These are phyloP conservation scores for Cordilura impudica DNA, from an alignment of 2,888 invertebrate species.

Conservation along the genomic window DNA sequence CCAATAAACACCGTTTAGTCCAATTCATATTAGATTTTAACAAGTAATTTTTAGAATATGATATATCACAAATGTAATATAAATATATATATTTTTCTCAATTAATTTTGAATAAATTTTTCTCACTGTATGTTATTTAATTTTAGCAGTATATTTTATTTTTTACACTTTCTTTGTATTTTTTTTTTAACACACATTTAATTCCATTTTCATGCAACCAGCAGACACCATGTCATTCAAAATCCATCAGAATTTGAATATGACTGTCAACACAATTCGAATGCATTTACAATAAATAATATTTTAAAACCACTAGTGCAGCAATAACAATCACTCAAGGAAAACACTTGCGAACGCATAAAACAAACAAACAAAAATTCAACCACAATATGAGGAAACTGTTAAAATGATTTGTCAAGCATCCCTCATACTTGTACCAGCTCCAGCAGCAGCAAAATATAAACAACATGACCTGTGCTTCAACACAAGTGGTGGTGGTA, in stretches of 20 bases:
- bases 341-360: neutral
- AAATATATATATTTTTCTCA: too few species aligned
- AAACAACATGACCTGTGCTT: slow-evolving; percentile 13
- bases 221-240: slow-evolving; percentile 48
- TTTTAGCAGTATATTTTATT: neutral
- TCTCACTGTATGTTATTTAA: neutral
- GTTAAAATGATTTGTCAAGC: slow-evolving; percentile 17
- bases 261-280: slow-evolving; percentile 35
- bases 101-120: neutral
- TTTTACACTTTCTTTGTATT: neutral
- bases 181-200: neutral
- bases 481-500: slow-evolving; percentile 30
- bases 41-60: too few species aligned
- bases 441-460: neutral
- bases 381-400: slow-evolving; percentile 15
- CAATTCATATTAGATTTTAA: too few species aligned
- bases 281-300: slow-evolving; percentile 4
- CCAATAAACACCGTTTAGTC: too few species aligned
- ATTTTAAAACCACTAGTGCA: neutral
- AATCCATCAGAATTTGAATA: slow-evolving; percentile 51
- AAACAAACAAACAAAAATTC: neutral
- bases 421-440: slow-evolving; percentile 12
- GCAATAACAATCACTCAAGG: slow-evolving; percentile 13
- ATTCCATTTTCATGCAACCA: neutral
- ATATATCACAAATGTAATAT: too few species aligned